phyloP scores from a whole-genome alignment of 2,113 vertebrate species.

The Actenoides lindsayi region DNA sequence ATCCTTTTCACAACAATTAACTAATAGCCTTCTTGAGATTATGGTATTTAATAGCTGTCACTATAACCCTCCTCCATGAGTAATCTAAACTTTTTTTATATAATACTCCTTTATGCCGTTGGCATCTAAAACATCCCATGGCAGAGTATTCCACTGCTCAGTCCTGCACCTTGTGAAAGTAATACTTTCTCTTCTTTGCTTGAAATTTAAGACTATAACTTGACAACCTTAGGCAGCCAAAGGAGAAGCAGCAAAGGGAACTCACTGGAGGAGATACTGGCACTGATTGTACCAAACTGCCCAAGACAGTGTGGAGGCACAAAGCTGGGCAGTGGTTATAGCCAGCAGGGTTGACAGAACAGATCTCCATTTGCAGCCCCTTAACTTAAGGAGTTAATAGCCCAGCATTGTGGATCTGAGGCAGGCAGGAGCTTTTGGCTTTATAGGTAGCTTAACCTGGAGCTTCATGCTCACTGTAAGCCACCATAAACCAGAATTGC shows the following conservation, averaged over 20 bases:
- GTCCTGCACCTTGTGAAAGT: neutral
- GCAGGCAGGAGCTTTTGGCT: neutral
- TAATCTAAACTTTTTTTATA: neutral
- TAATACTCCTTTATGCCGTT: neutral
- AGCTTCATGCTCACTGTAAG: neutral
- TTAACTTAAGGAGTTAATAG: neutral
- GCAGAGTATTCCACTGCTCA: neutral
- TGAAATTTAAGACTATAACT: neutral
- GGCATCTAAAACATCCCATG: neutral
- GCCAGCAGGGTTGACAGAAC: neutral
- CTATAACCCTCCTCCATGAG: neutral
- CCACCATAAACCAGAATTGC: neutral
- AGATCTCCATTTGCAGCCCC: neutral
- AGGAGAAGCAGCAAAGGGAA: neutral
- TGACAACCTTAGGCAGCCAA: neutral
- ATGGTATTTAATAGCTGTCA: neutral
- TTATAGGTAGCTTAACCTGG: neutral
- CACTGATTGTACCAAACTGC: neutral
- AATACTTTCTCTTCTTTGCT: neutral
- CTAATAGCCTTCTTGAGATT: neutral
- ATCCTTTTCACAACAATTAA: neutral
- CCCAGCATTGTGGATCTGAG: fast-evolving
- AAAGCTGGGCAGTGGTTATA: neutral
- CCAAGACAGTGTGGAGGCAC: neutral
- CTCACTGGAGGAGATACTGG: neutral